Base-by-base conservation (phyloP, 2,888 invertebrate species). In the Siphlonurus alternatus region DNA sequence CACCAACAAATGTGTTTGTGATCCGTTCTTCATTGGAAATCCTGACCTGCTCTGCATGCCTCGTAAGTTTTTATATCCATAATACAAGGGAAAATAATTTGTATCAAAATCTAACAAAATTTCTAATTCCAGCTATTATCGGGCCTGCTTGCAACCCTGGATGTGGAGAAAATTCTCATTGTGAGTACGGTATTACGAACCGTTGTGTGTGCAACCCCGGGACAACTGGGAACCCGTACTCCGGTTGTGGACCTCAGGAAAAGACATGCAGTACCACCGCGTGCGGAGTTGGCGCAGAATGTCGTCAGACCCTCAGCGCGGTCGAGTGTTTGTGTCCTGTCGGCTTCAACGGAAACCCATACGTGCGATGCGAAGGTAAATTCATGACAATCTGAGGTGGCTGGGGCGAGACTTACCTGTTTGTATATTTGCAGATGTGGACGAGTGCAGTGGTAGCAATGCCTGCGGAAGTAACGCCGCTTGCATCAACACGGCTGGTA, bases 1-100 rank as follows among this genome's bases (percentile, higher is more conserved):
- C 63, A 86, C 84, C 25, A 92, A 91, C 67, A 87, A 86, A 76
- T 94, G 94, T 74, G 81, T 89, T 61, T 94, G 94, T 72, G 86
- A 92, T 73, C 85, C 88, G 18, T 88, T 88, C 73, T 93, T 93
- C 73, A 83, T 90, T 67, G 94, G 94, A 71, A 91, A 93, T 74
- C 92, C 93, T 1, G 89, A 92, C 73, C 78, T 92, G 24, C 80
- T 93, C 62, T 93, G 93, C 72, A 91, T 93, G 86, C 93, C 93
- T 72, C 92, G 89, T 89, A 83, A 87, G 88, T 85, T 68, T 61
- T 18, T 24, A 19, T 53, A n/a, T 63, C 15, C 2, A 38, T 38
- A 38, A 38, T 38, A 10, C 5, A 38, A 15, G 5, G 25, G 15
- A 20, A 64, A 22, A 20, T 10, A n/a, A n/a, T n/a, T n/a, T n/a